phyloP scores from a whole-genome alignment of 2,888 invertebrate genomes.

The Anaspis maculata region DNA sequence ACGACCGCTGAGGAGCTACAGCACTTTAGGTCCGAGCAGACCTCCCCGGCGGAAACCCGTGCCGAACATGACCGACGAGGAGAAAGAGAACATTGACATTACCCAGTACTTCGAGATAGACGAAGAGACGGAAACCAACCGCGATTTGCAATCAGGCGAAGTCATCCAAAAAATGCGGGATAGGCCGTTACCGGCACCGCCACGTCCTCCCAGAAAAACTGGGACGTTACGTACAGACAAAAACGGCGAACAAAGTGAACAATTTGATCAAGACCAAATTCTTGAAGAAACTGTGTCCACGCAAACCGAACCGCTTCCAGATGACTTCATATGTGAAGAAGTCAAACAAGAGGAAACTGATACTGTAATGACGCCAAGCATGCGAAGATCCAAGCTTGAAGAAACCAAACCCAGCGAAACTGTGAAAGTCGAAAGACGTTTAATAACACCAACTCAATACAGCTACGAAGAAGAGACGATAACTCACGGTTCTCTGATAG shows the following conservation, averaged over 20 bases:
- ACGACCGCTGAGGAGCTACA: conserved; percentile 52
- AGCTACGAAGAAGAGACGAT: conserved; percentile 57
- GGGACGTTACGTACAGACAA: conserved; percentile 13
- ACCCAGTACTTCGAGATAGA: conserved; percentile 56
- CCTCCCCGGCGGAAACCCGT: conserved; percentile 45
- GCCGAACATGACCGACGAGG: conserved; percentile 31
- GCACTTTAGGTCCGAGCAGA: conserved; percentile 50
- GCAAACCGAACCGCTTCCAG: conserved; percentile 78
- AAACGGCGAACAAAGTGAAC: conserved; percentile 13
- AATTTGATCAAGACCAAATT: conserved; percentile 29
- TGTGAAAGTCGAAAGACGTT: conserved; percentile 12
- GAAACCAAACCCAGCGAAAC: conserved; percentile 1
- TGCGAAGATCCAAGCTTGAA: background rate
- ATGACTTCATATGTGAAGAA: conserved; percentile 63
- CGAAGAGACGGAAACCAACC: conserved; percentile 48
- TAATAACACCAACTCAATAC: conserved; percentile 29
- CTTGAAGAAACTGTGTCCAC: conserved; percentile 66
- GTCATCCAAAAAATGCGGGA: conserved; percentile 76
- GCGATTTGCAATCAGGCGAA: conserved; percentile 64
- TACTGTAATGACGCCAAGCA: conserved; percentile 18
- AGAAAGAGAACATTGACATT: conserved; percentile 43
- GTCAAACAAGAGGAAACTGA: conserved; percentile 41
- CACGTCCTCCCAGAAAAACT: conserved; percentile 62
- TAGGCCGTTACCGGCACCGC: conserved; percentile 78
- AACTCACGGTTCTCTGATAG: conserved; percentile 57